Base-by-base conservation (phyloP, 2,113 vertebrate genomes). In the Gobiocypris rarus region DNA sequence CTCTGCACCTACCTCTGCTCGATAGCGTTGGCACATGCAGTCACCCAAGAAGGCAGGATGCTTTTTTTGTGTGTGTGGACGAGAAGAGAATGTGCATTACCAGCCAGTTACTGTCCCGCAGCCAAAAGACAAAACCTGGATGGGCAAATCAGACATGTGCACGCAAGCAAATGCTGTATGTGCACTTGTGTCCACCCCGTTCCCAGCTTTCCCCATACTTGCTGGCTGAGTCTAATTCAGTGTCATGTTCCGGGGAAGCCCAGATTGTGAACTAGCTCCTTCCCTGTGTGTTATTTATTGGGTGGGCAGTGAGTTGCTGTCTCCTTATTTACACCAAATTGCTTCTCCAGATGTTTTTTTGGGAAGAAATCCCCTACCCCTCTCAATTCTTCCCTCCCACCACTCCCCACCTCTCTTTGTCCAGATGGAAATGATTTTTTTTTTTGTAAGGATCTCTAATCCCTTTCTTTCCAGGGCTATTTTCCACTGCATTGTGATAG, bases 321-420 rank as follows among this genome's bases (percentile, higher is more conserved):
- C 86, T 91, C 92, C 92, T 93, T 93, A 92, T 93, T 93, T 93
- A 92, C 91, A 91, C 91, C 93, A 94, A 92, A 94, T 94, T 94
- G 93, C 92, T 94, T 91, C 91, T 94, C 93, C 94, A 94, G 93
- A 94, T 94, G 94, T 93, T 93, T 92, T 88, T 90, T 86, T 89
- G 88, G 86, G 86, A 89, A 86, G 83, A 91, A 93, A 86, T 89
- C 89, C 83, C 86, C 81, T 81, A 81, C 74, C 69, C 67, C 52
- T 50, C 61, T 73, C 43, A 74, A 9, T 6, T 41, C 54, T 74
- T 31, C 74, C 59, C 74, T 15, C 22, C 63, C 63, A 73, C 74
- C 4, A 24, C 67, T 59, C 87, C 80, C 84, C 81, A 61, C 24
- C 85, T 85, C 84, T 88, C 88, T 89, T 75, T 81, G 90, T 92